These are phyloP conservation scores for Martes martes DNA, from an alignment of 2,113 vertebrate genomes.

Conservation along the genomic window DNA sequence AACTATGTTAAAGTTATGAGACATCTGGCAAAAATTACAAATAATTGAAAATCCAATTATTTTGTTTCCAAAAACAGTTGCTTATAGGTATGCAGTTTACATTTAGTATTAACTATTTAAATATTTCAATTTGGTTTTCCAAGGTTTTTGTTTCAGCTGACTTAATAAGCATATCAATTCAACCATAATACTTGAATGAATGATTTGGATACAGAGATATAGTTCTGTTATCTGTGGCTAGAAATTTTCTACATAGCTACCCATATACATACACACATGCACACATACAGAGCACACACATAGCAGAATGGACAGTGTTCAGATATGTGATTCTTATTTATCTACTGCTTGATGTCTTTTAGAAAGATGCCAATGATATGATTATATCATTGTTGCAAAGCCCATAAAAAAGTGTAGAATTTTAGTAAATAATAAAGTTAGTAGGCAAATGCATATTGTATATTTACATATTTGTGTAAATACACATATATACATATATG, in stretches of 20 bases:
- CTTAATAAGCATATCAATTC: not conserved
- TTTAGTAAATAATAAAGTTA: not conserved
- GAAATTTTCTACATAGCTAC: not conserved
- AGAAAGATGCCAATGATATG: rapidly evolving
- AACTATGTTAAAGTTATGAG: not conserved
- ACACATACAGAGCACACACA: not conserved
- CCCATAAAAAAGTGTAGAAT: not conserved
- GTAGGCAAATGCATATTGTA: not conserved
- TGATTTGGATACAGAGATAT: not conserved
- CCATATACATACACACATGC: not conserved
- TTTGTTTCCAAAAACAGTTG: not conserved
- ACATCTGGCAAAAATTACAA: not conserved
- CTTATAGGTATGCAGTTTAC: not conserved
- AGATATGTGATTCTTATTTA: not conserved
- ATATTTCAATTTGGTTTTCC: not conserved
- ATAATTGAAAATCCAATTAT: not conserved
- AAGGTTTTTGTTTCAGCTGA: not conserved
- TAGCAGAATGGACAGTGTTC: not conserved
- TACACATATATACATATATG: not conserved
- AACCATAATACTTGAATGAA: not conserved
- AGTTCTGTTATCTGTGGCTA: not conserved
- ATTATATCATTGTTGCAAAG: not conserved
- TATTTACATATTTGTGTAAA: not conserved
- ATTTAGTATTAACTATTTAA: not conserved
- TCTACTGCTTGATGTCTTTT: not conserved